These are phyloP conservation scores for Willisornis vidua DNA, from an alignment of 2,113 vertebrate genomes.

Conservation along the genomic window DNA sequence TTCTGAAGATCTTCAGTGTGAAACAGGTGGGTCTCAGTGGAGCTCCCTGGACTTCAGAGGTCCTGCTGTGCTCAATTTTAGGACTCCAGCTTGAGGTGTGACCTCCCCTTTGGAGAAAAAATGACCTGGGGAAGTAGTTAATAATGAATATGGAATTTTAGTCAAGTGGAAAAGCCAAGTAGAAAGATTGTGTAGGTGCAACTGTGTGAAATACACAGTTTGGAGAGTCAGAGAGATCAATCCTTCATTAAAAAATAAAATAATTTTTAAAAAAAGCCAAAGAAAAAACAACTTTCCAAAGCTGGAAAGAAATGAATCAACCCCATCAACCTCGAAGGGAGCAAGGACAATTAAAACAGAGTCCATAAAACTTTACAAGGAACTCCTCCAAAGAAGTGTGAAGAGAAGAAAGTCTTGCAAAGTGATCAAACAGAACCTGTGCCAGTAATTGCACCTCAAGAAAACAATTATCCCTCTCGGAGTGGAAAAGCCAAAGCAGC, in stretches of 20 bases:
- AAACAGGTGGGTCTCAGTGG: neutral
- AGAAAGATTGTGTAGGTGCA: neutral
- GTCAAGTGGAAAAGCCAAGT: neutral
- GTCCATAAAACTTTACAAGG: slow-evolving; percentile 18
- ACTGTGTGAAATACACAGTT: neutral
- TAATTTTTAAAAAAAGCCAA: neutral
- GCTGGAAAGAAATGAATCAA: slow-evolving; percentile 13
- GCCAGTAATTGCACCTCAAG: neutral
- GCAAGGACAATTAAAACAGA: neutral
- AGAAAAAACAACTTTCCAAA: neutral
- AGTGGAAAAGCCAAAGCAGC: neutral
- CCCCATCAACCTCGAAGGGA: neutral
- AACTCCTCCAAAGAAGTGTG: slow-evolving; percentile 1
- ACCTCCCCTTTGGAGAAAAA: neutral
- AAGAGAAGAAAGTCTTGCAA: slow-evolving; percentile 36
- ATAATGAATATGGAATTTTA: neutral
- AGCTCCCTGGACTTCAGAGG: neutral
- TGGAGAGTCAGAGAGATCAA: neutral
- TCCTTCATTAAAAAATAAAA: neutral
- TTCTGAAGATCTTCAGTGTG: neutral
- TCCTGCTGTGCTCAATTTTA: neutral
- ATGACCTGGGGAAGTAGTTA: neutral
- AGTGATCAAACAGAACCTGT: neutral
- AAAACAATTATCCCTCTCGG: slow-evolving; percentile 4
- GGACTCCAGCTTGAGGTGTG: neutral